Percentiles rank a stretch among this genome's conserved stretches.
Conservation (phyloP, 2,888 invertebrate species). For the Electrophaes corylata region DNA sequence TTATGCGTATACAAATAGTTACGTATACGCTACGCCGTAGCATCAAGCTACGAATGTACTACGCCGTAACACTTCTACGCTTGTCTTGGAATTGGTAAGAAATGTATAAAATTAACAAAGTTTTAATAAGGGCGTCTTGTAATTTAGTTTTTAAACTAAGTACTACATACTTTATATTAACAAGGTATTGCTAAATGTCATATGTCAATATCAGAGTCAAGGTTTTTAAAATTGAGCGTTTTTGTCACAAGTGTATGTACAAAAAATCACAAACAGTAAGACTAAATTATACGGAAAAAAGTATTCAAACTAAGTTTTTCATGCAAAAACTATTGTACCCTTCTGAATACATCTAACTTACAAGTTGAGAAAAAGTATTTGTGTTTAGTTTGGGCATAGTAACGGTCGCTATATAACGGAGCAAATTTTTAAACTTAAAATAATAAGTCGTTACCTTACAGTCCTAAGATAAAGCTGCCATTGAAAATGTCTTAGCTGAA, state of each 20-base stretch:
- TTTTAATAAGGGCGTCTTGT: conserved; percentile 22
- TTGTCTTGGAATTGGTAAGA: conserved; percentile 33
- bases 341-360: conserved; percentile 43
- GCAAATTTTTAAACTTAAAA: too few species aligned
- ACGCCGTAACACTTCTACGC: conserved; percentile 37
- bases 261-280: conserved; percentile 36
- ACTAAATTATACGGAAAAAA: conserved; percentile 44
- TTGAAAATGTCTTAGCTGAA: too few species aligned
- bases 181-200: too few species aligned
- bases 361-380: conserved; percentile 38
- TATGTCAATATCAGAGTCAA: too few species aligned
- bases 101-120: conserved; percentile 36
- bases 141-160: too few species aligned
- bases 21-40: conserved; percentile 26
- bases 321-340: conserved; percentile 52
- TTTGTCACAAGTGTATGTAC: conserved; percentile 10
- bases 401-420: not conserved
- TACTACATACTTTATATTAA: too few species aligned
- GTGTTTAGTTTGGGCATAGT: conserved; percentile 28
- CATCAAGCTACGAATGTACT: conserved; percentile 25
- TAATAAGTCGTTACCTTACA: too few species aligned
- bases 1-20: conserved; percentile 29
- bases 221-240: not conserved
- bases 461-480: too few species aligned
- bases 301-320: conserved; percentile 41